phyloP scores from a whole-genome alignment of 1,140 invertebrate genomes.

The Ruditapes philippinarum region DNA sequence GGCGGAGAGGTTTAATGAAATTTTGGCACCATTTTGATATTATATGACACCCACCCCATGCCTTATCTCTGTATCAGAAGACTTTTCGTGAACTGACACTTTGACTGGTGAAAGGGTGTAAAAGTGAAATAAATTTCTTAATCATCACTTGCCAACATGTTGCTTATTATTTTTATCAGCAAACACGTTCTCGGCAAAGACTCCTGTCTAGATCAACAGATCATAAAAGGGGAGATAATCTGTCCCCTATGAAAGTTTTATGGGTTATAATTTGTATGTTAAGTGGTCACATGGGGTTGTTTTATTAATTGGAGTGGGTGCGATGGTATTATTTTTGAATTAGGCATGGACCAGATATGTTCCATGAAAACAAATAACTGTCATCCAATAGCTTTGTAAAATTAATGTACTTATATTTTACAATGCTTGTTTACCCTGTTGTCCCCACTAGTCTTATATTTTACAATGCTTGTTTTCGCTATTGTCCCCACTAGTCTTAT shows the following conservation, averaged over 20 bases:
- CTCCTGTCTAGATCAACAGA: slow-evolving; percentile 2
- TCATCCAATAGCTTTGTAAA: no score
- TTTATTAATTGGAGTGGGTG: slow-evolving; percentile 8
- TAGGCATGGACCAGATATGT: no score
- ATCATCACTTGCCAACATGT: not conserved
- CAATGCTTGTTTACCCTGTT: no score
- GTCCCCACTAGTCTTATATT: no score
- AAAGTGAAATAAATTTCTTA: slow-evolving; percentile 37
- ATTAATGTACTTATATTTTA: no score
- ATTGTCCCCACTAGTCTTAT: no score
- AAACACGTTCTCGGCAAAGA: not conserved
- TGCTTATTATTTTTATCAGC: slow-evolving; percentile 7
- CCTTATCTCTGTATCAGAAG: slow-evolving; percentile 4
- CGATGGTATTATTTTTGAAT: not conserved
- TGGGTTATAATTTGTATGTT: not conserved
- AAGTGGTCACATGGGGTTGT: not conserved
- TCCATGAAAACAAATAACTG: no score
- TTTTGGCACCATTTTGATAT: slow-evolving; percentile 16
- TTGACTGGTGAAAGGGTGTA: slow-evolving; percentile 9
- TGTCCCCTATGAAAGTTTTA: slow-evolving; percentile 8
- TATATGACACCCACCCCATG: not conserved
- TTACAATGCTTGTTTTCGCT: no score
- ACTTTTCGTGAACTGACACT: not conserved
- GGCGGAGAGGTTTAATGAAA: no score
- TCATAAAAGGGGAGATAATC: slow-evolving; percentile 47